Conservation (phyloP, 2,888 invertebrate species). For the Cephalotes varians region DNA sequence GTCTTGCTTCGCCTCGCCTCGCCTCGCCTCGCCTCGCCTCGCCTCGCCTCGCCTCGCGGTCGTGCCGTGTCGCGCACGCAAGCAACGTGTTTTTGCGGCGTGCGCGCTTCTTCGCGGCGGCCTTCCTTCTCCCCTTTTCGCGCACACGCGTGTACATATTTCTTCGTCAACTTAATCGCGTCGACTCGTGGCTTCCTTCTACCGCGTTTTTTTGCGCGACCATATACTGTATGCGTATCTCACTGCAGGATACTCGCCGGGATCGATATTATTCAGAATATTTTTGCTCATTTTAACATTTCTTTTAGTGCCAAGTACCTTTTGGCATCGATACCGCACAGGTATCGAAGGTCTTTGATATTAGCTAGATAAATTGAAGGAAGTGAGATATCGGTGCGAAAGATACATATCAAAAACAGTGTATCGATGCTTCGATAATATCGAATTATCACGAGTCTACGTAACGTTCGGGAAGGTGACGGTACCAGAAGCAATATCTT, state of each 20-base stretch:
- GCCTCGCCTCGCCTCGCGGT: neutral
- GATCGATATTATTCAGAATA: slow-evolving; percentile 16
- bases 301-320: slow-evolving; percentile 6
- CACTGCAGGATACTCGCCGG: slow-evolving; percentile 1
- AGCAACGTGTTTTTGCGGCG: slow-evolving; percentile 51
- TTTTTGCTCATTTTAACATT: slow-evolving; percentile 7
- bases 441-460: slow-evolving; percentile 13
- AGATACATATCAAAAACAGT: slow-evolving; percentile 4
- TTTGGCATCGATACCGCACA: neutral
- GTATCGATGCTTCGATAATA: slow-evolving; percentile 2
- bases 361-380: neutral
- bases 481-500: slow-evolving; percentile 27
- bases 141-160: slow-evolving; percentile 49
- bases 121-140: slow-evolving; percentile 37
- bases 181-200: slow-evolving; percentile 38
- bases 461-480: slow-evolving; percentile 25
- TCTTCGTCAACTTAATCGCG: slow-evolving; percentile 50
- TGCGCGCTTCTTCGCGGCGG: slow-evolving; percentile 52
- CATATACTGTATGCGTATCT: slow-evolving; percentile 11
- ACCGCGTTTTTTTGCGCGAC: slow-evolving; percentile 22
- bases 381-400: slow-evolving; percentile 10
- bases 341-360: neutral
- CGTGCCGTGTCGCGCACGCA: slow-evolving; percentile 38
- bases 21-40: neutral
- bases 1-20: neutral